Percentiles rank a stretch among this genome's conserved stretches.
These are phyloP conservation scores for Rostratula benghalensis DNA, from an alignment of 2,113 vertebrate species.

Conservation along the genomic window DNA sequence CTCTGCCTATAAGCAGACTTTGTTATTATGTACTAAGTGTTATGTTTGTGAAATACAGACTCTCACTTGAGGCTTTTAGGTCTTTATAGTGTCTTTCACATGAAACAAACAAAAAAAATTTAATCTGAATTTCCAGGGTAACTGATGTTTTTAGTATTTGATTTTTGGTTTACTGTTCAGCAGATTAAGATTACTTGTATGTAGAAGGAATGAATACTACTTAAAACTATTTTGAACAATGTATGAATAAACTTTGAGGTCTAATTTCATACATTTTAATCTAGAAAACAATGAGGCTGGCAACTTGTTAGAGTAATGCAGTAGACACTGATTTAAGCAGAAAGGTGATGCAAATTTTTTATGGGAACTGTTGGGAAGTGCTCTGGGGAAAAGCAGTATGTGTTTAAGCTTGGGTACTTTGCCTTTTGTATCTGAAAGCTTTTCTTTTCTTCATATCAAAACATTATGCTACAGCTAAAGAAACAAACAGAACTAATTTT, in stretches of 20 bases:
- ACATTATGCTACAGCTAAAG: not conserved
- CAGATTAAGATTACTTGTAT: not conserved
- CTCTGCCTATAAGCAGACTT: not conserved
- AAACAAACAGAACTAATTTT: not conserved
- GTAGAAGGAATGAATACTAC: not conserved
- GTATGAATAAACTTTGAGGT: not conserved
- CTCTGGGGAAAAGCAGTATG: not conserved
- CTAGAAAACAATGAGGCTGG: not conserved
- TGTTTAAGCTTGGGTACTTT: not conserved
- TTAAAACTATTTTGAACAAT: not conserved
- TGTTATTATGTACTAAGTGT: not conserved
- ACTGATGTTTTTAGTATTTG: not conserved
- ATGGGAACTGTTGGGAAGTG: not conserved
- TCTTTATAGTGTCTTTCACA: not conserved
- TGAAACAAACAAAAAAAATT: not conserved
- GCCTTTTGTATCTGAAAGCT: not conserved
- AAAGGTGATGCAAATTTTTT: not conserved
- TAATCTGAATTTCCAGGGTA: not conserved
- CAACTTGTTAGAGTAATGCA: not conserved
- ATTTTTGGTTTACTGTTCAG: not conserved
- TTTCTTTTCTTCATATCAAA: not conserved
- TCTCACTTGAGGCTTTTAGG: not conserved
- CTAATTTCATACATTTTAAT: not conserved
- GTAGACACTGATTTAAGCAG: not conserved
- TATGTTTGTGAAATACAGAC: not conserved